Base-by-base conservation (phyloP, 2,888 invertebrate species). In the Scrobipalpa atriplicella region DNA sequence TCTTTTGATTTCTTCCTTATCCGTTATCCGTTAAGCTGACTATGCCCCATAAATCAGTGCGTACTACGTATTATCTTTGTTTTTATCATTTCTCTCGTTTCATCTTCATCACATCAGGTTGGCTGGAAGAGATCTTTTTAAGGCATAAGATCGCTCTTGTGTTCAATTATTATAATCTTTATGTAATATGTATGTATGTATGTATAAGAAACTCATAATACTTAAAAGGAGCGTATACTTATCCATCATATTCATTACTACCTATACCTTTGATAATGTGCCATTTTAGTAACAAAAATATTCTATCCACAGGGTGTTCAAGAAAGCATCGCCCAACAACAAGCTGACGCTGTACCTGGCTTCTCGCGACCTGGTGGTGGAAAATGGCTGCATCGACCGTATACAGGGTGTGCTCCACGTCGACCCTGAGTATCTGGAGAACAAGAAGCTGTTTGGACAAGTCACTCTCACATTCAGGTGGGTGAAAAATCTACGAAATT, bases 361-460 rank as follows among this genome's bases (percentile, higher is more conserved):
- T 43, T 96, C 96, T 7, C 94, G 98, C 39, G 97, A 98, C 86
- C 93, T 98, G 73, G 94, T 96, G 13, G 95, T 97, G 64, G 95
- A 95, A 70, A 95, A 95, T 71, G 95, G 95, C 68, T 90, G 93
- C 82, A 95, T 97, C 72, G 96, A 97, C 83, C 95, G 94, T 73
- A 94, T 98, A 68, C 97, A 98, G 83, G 99, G 99, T 29, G 98
- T 99, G 41, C 94, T 99, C 2, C 95, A 98, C 73, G 96, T 98
- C 51, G 99, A 99, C 81, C 97, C 98, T 0, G 98, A 98, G 68
- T 95, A 95, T 75, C 72, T 92, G 76, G 91, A 91, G 68, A 96
- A 96, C 71, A 95, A 96, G 83, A 97, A 98, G 86, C 95, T 97
- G 41, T 97, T 95, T 84, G 97, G 96, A 54, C 97, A 97, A 87